A percentile compares a stretch with the other conserved stretches of the same genome.
Evolutionary conservation across 2,888 invertebrate genomes (phyloP).

Genomic region (Exephanes ischioxanthus): DNA sequence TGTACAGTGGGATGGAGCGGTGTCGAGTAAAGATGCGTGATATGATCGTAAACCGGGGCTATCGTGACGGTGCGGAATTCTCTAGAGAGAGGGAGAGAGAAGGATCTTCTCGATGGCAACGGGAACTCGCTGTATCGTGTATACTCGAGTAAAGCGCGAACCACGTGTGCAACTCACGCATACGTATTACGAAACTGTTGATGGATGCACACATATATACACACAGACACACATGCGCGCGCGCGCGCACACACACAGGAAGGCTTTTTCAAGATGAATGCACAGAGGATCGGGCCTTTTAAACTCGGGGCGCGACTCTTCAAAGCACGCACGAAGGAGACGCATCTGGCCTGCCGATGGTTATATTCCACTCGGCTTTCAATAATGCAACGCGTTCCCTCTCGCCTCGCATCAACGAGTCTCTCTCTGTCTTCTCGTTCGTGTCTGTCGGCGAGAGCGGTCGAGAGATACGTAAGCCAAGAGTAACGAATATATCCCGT

Average conservation of each 20-base stretch:
- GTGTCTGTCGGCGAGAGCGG: slow-evolving; percentile 38
- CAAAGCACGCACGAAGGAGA: slow-evolving; percentile 45
- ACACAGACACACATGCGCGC: background rate
- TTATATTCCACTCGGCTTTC: slow-evolving; percentile 55
- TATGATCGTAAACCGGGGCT: slow-evolving; percentile 40
- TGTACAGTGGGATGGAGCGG: slow-evolving; percentile 6
- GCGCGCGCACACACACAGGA: background rate
- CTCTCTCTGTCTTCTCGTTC: slow-evolving; percentile 1
- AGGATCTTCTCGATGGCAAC: slow-evolving; percentile 27
- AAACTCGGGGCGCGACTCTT: slow-evolving; percentile 42
- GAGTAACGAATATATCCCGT: slow-evolving; percentile 53
- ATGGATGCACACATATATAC: background rate
- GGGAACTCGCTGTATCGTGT: slow-evolving; percentile 3
- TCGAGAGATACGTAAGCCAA: slow-evolving; percentile 14
- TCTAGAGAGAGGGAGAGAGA: background rate
- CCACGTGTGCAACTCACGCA: slow-evolving; percentile 21
- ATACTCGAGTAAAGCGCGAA: background rate
- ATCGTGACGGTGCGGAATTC: slow-evolving; percentile 18
- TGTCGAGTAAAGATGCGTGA: slow-evolving; percentile 25
- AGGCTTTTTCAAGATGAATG: slow-evolving; percentile 1
- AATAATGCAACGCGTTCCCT: slow-evolving; percentile 58
- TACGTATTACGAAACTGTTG: slow-evolving; percentile 2
- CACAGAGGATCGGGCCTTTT: slow-evolving; percentile 35
- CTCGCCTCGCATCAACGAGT: slow-evolving; percentile 25
- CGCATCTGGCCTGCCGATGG: slow-evolving; percentile 43